These are phyloP conservation scores for Acipenser oxyrinchus DNA, from an alignment of 2,797 vertebrate genomes.

Conservation along the genomic window DNA sequence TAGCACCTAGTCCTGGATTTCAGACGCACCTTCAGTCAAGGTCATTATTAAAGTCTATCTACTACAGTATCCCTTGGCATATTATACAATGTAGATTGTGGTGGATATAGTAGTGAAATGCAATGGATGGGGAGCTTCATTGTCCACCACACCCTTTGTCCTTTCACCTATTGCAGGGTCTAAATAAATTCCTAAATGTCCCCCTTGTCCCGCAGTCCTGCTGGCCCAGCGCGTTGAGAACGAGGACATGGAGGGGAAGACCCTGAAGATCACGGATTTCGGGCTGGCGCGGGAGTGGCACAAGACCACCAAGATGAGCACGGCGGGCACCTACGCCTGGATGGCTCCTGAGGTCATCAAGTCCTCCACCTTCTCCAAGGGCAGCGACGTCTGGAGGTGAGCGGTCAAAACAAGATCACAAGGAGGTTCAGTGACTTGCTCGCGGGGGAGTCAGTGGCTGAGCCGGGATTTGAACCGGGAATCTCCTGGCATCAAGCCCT, in stretches of 20 bases:
- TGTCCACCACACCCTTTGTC: not conserved
- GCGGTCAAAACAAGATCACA: not conserved
- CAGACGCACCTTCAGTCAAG: no score
- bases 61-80: no score
- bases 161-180: not conserved
- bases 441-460: no score
- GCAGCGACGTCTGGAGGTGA: conserved; percentile 87
- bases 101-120: no score
- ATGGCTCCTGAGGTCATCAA: conserved; percentile 89
- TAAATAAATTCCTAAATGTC: not conserved
- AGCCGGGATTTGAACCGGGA: no score
- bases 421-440: no score
- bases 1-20: no score
- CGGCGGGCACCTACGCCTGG: conserved; percentile 82
- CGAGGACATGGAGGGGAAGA: conserved; percentile 72
- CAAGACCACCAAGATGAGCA: conserved; percentile 88
- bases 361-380: conserved; percentile 81
- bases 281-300: conserved; percentile 84
- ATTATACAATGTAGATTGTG: no score
- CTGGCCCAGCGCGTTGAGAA: conserved; percentile 75
- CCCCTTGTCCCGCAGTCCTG: conserved; percentile 56
- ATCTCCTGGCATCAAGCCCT: no score
- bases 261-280: conserved; percentile 83
- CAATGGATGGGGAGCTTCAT: no score
- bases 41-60: no score